Evolutionary conservation across 1,140 invertebrate genomes (phyloP).

Genomic region (Drosophila albomicans): DNA sequence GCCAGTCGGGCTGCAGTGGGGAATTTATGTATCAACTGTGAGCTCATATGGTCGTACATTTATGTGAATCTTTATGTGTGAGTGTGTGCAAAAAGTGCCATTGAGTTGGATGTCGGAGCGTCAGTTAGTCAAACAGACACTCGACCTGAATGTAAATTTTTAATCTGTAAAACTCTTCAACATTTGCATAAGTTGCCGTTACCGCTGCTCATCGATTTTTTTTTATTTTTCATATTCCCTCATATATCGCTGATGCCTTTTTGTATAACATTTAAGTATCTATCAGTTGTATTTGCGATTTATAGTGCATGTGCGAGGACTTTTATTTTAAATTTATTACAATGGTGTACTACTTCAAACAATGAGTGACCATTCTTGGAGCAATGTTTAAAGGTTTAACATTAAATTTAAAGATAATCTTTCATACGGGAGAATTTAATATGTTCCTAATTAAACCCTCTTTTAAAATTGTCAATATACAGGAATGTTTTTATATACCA

Average conservation of each 20-base stretch:
- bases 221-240: slow-evolving; percentile 17
- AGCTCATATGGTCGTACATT: slow-evolving; percentile 15
- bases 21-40: slow-evolving; percentile 48
- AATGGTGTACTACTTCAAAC: too few relatives aligned
- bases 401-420: too few relatives aligned
- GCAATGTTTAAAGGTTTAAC: too few relatives aligned
- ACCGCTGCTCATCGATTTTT: slow-evolving; percentile 55
- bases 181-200: slow-evolving; percentile 71
- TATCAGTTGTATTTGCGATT: slow-evolving; percentile 25
- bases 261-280: slow-evolving; percentile 8
- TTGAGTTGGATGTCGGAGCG: slow-evolving; percentile 51
- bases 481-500: too few relatives aligned
- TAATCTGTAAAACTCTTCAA: slow-evolving; percentile 77
- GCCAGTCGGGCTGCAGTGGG: slow-evolving; percentile 35
- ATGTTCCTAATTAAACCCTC: too few relatives aligned
- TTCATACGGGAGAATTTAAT: too few relatives aligned
- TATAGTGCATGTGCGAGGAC: slow-evolving; percentile 5
- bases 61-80: slow-evolving; percentile 22
- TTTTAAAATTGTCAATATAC: too few relatives aligned
- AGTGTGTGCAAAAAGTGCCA: slow-evolving; percentile 40
- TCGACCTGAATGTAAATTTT: slow-evolving; percentile 80
- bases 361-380: too few relatives aligned
- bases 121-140: slow-evolving; percentile 47
- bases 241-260: slow-evolving; percentile 31
- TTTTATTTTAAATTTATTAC: not conserved